Conservation (phyloP, 1,140 invertebrate species). For the Saccostrea cuccullata region DNA sequence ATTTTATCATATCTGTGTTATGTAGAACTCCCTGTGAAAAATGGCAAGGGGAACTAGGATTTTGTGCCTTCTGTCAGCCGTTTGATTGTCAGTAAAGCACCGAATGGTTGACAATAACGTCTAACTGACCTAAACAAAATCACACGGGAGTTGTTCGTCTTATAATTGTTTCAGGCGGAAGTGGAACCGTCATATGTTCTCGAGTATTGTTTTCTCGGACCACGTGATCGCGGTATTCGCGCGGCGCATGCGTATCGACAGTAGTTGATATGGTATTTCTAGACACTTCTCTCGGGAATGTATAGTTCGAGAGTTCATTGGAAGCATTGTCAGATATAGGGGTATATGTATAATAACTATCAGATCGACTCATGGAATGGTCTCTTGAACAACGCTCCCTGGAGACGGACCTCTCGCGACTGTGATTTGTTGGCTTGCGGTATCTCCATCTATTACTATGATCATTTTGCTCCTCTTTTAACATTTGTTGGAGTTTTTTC, state of each 20-base stretch:
- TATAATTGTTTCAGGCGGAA: slow-evolving; percentile 50
- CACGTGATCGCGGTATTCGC: slow-evolving; percentile 53
- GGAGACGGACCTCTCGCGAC: slow-evolving; percentile 70
- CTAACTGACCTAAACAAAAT: background rate
- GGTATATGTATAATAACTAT: slow-evolving; percentile 78
- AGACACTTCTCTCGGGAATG: slow-evolving; percentile 72
- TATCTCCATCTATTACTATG: slow-evolving; percentile 65
- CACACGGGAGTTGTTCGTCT: slow-evolving; percentile 56
- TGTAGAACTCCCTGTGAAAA: background rate
- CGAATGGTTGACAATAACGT: slow-evolving; percentile 22
- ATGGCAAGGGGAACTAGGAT: background rate
- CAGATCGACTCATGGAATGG: slow-evolving; percentile 73
- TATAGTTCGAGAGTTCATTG: slow-evolving; percentile 77
- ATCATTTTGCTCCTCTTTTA: slow-evolving; percentile 67
- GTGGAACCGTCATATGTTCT: slow-evolving; percentile 53
- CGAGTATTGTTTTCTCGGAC: slow-evolving; percentile 34
- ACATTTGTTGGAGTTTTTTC: slow-evolving; percentile 73
- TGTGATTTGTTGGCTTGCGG: slow-evolving; percentile 64
- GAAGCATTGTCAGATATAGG: slow-evolving; percentile 75
- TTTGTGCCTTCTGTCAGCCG: slow-evolving; percentile 28
- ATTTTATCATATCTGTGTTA: background rate
- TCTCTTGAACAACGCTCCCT: slow-evolving; percentile 72
- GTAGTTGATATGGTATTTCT: slow-evolving; percentile 76
- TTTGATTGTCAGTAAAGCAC: slow-evolving; percentile 35
- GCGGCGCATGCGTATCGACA: slow-evolving; percentile 72